Conservation (phyloP, 2,113 vertebrate species). For the Crotalus tigris region DNA sequence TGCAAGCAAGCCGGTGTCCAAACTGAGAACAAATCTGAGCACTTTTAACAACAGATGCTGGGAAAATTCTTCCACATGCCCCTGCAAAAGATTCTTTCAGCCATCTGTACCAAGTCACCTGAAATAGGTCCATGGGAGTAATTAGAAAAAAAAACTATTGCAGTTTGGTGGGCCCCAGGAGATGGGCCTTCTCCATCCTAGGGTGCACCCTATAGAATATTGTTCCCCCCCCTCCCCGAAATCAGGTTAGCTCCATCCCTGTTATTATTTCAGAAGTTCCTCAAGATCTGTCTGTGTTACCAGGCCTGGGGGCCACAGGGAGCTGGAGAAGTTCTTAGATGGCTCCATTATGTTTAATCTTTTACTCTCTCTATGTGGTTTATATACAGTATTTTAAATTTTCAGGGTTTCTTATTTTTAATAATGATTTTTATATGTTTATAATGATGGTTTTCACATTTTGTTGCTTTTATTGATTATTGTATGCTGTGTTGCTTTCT, state of each 20-base stretch:
- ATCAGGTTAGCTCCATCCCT: background rate
- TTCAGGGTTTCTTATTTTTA: background rate
- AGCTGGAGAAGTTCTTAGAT: background rate
- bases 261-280: background rate
- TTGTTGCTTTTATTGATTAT: background rate
- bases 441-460: background rate
- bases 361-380: background rate
- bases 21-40: background rate
- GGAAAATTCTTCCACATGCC: background rate
- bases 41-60: background rate
- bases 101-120: background rate
- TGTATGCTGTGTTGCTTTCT: background rate
- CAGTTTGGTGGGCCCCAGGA: background rate
- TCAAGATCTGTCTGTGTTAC: background rate
- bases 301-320: background rate
- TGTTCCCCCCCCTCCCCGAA: background rate
- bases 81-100: background rate
- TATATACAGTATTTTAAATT: background rate
- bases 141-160: background rate
- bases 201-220: background rate
- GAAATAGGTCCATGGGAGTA: background rate
- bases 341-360: background rate
- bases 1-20: background rate
- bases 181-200: background rate
- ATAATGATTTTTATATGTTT: background rate